Conservation (phyloP, 2,113 vertebrate genomes). For the Atractosteus spatula region DNA sequence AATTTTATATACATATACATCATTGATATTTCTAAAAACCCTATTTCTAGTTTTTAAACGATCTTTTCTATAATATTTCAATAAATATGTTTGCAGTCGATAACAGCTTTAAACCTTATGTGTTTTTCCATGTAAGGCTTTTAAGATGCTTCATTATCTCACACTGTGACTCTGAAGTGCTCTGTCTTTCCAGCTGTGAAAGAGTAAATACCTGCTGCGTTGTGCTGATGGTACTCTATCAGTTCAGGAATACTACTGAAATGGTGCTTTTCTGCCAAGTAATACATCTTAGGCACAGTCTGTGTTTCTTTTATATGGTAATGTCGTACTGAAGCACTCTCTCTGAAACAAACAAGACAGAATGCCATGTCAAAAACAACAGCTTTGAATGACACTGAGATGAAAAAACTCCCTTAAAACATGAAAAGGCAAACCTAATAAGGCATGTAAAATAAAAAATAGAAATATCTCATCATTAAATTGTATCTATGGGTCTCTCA, state of each 20-base stretch:
- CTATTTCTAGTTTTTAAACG: too few relatives aligned
- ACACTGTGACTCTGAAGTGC: too few relatives aligned
- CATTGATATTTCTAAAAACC: too few relatives aligned
- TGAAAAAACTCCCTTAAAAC: too few relatives aligned
- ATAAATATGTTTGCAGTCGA: too few relatives aligned
- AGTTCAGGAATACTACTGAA: conserved; percentile 85
- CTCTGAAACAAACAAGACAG: conserved; percentile 54
- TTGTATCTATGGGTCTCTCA: too few relatives aligned
- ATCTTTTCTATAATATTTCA: too few relatives aligned
- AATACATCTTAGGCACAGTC: conserved; percentile 68
- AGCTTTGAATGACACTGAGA: background rate
- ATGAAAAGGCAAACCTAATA: background rate
- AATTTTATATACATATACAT: too few relatives aligned
- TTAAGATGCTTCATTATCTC: background rate
- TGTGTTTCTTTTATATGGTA: conserved; percentile 83
- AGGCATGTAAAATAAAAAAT: too few relatives aligned
- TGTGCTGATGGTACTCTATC: conserved; percentile 93
- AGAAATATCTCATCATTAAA: too few relatives aligned
- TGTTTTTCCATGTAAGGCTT: background rate
- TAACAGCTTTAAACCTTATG: too few relatives aligned
- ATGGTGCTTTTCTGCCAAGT: conserved; percentile 85
- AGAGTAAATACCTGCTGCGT: conserved; percentile 77
- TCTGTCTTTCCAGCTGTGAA: background rate
- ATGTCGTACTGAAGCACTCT: conserved; percentile 74
- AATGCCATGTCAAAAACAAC: background rate